phyloP scores from a whole-genome alignment of 1,140 invertebrate species.

The Neodiprion lecontei region DNA sequence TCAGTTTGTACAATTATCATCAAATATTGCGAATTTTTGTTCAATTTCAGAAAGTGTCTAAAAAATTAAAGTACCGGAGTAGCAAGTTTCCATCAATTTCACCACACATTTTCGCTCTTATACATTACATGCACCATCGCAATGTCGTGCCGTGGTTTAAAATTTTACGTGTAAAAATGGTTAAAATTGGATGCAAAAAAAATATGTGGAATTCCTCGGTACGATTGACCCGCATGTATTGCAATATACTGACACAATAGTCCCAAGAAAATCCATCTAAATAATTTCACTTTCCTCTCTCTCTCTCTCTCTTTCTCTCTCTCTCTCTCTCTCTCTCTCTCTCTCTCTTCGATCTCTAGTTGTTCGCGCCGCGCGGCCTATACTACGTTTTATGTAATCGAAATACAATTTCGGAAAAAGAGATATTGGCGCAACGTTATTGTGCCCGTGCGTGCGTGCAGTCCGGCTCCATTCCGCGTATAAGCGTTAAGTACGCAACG shows the following conservation, averaged over 20 bases:
- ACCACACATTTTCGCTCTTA: too few relatives aligned
- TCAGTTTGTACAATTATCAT: too few relatives aligned
- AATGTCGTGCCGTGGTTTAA: too few relatives aligned
- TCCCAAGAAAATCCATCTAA: not conserved
- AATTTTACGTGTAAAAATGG: too few relatives aligned
- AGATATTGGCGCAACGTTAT: constrained; percentile 1
- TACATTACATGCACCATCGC: too few relatives aligned
- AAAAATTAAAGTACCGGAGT: too few relatives aligned
- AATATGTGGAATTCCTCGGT: too few relatives aligned
- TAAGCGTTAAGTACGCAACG: not conserved
- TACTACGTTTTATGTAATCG: not conserved
- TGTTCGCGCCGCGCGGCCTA: not conserved
- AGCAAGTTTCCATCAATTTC: too few relatives aligned
- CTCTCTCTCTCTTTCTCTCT: not conserved
- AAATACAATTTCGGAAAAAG: constrained; percentile 2
- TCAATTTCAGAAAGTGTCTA: too few relatives aligned
- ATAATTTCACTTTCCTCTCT: not conserved
- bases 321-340: not conserved
- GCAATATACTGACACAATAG: not conserved
- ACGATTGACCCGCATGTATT: too few relatives aligned
- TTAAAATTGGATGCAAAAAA: too few relatives aligned
- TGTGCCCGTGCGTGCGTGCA: constrained; percentile 6
- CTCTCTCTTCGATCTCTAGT: not conserved
- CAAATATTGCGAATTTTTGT: too few relatives aligned
- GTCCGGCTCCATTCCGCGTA: not conserved